Evolutionary conservation across 2,113 vertebrate genomes (phyloP).

Genomic region (Anas platyrhynchos): DNA sequence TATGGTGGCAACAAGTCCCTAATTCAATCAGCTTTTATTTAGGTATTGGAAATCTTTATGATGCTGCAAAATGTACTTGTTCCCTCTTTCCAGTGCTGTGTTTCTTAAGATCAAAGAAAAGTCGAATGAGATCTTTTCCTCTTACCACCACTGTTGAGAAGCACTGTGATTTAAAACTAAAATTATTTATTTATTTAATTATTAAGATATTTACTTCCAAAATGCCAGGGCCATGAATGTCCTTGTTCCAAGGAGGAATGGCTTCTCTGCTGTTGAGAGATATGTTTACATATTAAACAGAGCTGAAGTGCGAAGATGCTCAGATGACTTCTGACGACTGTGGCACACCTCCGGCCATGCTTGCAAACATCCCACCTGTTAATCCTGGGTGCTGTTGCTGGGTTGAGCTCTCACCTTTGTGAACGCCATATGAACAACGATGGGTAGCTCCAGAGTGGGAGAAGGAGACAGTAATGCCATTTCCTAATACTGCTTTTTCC

Average conservation of each 20-base stretch:
- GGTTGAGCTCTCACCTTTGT: not conserved
- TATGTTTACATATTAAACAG: not conserved
- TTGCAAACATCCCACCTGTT: not conserved
- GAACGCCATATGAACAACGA: not conserved
- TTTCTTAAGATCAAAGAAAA: not conserved
- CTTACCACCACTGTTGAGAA: not conserved
- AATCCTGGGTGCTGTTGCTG: not conserved
- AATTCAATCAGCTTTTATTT: not conserved
- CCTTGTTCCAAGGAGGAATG: not conserved
- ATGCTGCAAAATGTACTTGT: not conserved
- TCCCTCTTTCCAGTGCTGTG: not conserved
- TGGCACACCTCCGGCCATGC: not conserved
- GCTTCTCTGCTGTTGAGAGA: not conserved
- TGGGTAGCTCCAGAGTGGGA: not conserved
- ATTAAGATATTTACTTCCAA: not conserved
- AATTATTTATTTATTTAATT: not conserved
- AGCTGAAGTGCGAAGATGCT: not conserved
- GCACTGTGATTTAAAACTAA: not conserved
- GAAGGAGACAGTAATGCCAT: not conserved
- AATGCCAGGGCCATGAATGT: fast-evolving
- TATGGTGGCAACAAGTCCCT: not conserved
- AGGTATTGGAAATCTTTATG: fast-evolving
- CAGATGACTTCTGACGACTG: not conserved
- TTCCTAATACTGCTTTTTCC: not conserved
- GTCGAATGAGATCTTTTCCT: not conserved